Conservation (phyloP, 2,113 vertebrate species). For the Melanerpes formicivorus region DNA sequence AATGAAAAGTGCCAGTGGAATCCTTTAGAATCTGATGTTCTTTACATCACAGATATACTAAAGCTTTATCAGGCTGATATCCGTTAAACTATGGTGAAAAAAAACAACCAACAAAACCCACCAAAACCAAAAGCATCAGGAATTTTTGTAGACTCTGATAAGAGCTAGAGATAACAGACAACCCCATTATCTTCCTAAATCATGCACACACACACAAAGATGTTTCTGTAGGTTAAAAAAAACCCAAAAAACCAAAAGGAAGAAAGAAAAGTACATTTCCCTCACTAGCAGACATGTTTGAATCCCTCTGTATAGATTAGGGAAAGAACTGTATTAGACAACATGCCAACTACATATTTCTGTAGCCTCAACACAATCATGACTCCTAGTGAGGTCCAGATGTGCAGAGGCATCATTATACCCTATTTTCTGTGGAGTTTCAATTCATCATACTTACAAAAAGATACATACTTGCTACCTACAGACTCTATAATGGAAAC, state of each 20-base stretch:
- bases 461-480: neutral
- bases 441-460: neutral
- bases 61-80: neutral
- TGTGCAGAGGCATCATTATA: conserved; percentile 16
- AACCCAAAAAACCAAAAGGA: neutral
- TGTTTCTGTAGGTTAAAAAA: neutral
- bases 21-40: neutral
- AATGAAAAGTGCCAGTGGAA: neutral
- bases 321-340: too few relatives aligned
- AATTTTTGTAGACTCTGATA: too few relatives aligned
- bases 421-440: neutral
- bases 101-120: neutral
- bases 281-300: too few relatives aligned
- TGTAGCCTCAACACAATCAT: neutral
- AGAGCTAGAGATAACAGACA: too few relatives aligned
- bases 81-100: neutral
- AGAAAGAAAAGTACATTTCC: too few relatives aligned
- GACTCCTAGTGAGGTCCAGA: neutral
- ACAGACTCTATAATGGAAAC: neutral
- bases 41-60: neutral
- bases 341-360: too few relatives aligned
- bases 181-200: too few relatives aligned
- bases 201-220: too few relatives aligned
- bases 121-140: too few relatives aligned
- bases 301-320: too few relatives aligned